Conservation (phyloP, 1,140 invertebrate species). For the Listronotus oregonensis region DNA sequence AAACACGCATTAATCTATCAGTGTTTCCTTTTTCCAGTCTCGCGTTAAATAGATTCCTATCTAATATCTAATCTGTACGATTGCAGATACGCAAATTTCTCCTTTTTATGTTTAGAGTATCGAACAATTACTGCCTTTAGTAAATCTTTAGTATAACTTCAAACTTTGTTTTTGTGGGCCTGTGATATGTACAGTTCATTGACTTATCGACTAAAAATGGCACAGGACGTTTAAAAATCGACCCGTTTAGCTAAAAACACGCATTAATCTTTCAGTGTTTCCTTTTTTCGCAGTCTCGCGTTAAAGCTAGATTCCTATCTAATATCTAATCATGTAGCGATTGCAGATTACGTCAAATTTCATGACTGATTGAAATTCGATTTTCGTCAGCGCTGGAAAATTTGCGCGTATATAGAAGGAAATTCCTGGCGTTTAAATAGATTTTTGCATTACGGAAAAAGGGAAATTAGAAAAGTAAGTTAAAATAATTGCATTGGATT, state of each 20-base stretch:
- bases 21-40: constrained; percentile 20
- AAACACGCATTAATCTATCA: constrained; percentile 31
- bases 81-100: too few relatives aligned
- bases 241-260: neutral
- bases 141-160: too few relatives aligned
- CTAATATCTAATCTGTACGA: constrained; percentile 39
- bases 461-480: too few relatives aligned
- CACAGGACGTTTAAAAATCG: too few relatives aligned
- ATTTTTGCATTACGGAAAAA: constrained; percentile 7
- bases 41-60: constrained; percentile 25
- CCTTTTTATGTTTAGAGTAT: too few relatives aligned
- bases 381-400: constrained; percentile 20
- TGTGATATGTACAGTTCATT: too few relatives aligned
- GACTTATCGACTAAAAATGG: too few relatives aligned
- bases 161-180: too few relatives aligned
- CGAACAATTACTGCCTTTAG: too few relatives aligned
- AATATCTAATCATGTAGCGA: constrained; percentile 38
- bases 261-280: constrained; percentile 35
- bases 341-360: constrained; percentile 38
- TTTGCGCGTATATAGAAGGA: constrained; percentile 2
- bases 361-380: constrained; percentile 38
- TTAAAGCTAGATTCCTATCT: constrained; percentile 26
- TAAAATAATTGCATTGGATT: too few relatives aligned
- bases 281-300: constrained; percentile 17
- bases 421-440: neutral